Conservation (phyloP, 2,113 vertebrate genomes). For the Rhodinocichla rosea region DNA sequence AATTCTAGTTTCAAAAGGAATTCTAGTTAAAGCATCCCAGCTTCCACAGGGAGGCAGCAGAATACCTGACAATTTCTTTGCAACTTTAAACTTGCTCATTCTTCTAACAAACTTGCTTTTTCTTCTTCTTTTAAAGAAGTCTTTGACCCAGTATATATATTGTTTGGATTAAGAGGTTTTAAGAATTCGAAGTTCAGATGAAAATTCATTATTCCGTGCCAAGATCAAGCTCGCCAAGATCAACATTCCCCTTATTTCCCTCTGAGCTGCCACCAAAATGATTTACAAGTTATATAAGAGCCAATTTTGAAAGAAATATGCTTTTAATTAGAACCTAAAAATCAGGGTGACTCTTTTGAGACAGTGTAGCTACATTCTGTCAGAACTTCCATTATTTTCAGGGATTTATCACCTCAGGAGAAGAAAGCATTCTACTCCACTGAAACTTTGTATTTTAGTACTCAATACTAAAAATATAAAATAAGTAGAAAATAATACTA, state of each 20-base stretch:
- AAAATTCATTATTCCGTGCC: slow-evolving; percentile 23
- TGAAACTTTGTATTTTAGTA: background rate
- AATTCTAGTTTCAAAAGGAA: background rate
- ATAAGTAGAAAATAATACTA: background rate
- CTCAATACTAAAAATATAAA: background rate
- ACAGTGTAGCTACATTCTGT: background rate
- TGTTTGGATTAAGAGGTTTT: slow-evolving; percentile 24
- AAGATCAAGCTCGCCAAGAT: slow-evolving; percentile 32
- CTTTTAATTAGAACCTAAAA: slow-evolving; percentile 50
- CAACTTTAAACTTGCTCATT: background rate
- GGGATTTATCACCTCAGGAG: slow-evolving; percentile 28
- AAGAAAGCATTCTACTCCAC: background rate
- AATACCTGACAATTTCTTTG: slow-evolving; percentile 11
- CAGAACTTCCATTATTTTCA: slow-evolving; percentile 32
- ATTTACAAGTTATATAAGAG: slow-evolving; percentile 38
- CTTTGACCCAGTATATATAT: background rate
- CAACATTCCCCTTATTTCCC: slow-evolving; percentile 35
- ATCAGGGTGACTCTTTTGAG: slow-evolving; percentile 1
- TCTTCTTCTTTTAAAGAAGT: background rate
- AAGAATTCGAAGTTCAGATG: slow-evolving; percentile 17
- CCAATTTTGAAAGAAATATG: slow-evolving; percentile 46
- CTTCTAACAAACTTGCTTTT: background rate
- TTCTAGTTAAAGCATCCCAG: background rate
- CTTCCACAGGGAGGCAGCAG: slow-evolving; percentile 69
- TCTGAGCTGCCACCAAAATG: slow-evolving; percentile 24